Evolutionary conservation across 1,140 invertebrate species (phyloP).

Genomic region (Hirudo medicinalis): DNA sequence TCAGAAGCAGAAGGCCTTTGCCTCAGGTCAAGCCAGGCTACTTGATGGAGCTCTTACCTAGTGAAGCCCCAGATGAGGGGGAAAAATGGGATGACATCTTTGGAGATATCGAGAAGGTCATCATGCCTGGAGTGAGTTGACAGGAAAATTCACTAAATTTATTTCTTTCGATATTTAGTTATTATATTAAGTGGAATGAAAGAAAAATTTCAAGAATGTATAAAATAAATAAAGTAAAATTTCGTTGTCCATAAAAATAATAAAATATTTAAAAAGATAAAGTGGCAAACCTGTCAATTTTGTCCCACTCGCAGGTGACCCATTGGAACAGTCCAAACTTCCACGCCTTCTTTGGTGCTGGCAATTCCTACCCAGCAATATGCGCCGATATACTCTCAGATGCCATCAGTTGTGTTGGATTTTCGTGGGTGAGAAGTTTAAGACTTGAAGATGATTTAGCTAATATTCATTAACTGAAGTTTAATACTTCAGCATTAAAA

Average conservation of each 20-base stretch:
- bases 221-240: background rate
- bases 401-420: constrained; percentile 69
- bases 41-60: constrained; percentile 40
- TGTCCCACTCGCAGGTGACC: constrained; percentile 53
- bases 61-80: constrained; percentile 35
- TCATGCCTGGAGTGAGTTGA: too few relatives aligned
- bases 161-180: constrained; percentile 6
- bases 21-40: constrained; percentile 46
- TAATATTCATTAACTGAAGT: too few relatives aligned
- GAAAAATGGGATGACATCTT: constrained; percentile 45
- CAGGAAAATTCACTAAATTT: background rate
- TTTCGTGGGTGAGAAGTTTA: too few relatives aligned
- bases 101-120: constrained; percentile 48
- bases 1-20: constrained; percentile 42
- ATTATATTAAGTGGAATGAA: too few relatives aligned
- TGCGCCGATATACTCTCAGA: constrained; percentile 71
- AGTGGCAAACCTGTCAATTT: background rate
- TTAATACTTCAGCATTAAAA: too few relatives aligned
- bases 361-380: constrained; percentile 77
- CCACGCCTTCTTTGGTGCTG: constrained; percentile 86
- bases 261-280: background rate
- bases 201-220: too few relatives aligned
- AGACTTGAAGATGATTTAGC: too few relatives aligned
- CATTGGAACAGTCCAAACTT: constrained; percentile 90
- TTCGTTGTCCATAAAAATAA: background rate